Conservation (phyloP, 1,140 invertebrate species). For the Drosophila nebulosa region DNA sequence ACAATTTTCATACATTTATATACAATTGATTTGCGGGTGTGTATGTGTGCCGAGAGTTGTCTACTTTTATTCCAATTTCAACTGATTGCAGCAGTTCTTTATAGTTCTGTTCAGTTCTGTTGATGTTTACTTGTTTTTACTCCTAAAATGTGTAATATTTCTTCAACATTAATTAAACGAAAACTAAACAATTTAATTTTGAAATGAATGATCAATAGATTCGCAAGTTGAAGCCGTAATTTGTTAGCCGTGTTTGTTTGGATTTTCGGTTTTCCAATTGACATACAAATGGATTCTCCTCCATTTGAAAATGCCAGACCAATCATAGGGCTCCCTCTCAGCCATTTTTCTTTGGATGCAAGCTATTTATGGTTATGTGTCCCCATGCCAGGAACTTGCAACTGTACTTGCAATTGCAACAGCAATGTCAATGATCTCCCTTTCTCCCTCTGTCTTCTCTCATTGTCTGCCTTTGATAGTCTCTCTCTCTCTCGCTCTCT, state of each 20-base stretch:
- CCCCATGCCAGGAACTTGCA: neutral
- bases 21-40: neutral
- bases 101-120: too few relatives aligned
- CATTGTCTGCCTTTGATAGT: too few relatives aligned
- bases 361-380: neutral
- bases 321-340: neutral
- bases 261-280: too few relatives aligned
- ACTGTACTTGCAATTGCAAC: slow-evolving; percentile 2
- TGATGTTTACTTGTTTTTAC: too few relatives aligned
- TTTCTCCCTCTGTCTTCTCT: neutral
- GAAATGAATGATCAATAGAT: too few relatives aligned
- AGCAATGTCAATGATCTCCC: neutral
- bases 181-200: too few relatives aligned
- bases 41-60: slow-evolving; percentile 7
- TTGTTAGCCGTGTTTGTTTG: too few relatives aligned
- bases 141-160: too few relatives aligned
- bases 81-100: neutral
- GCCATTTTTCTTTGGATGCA: neutral
- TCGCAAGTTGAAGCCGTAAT: too few relatives aligned
- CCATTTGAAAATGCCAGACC: neutral
- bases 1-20: slow-evolving; percentile 12
- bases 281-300: neutral
- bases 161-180: too few relatives aligned
- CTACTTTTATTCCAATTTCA: slow-evolving; percentile 53
- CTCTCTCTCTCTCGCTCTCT: neutral